These are phyloP conservation scores for Sebastes kiyomatsui DNA, from an alignment of 2,797 vertebrate species.

Conservation along the genomic window DNA sequence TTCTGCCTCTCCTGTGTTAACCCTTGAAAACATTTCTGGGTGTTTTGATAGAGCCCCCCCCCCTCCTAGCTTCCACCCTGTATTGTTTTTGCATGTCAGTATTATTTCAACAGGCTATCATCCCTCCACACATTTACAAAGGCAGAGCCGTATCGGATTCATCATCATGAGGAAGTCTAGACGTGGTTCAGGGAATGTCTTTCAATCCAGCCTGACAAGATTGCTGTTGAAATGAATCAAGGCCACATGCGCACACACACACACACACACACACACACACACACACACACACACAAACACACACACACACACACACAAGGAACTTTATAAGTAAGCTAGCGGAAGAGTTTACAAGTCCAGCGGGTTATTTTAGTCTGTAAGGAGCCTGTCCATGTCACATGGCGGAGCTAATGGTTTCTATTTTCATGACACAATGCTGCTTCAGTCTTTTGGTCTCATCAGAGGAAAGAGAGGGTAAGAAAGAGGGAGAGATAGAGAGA, in stretches of 20 bases:
- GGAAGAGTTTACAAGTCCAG: constrained; percentile 44
- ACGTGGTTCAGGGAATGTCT: neutral
- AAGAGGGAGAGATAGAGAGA: neutral
- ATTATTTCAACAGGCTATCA: constrained; percentile 29
- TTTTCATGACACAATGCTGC: constrained; percentile 82
- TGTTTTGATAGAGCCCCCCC: constrained; percentile 23
- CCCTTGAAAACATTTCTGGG: constrained; percentile 1
- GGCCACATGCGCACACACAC: neutral
- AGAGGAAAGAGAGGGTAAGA: constrained; percentile 22
- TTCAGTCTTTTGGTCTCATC: constrained; percentile 71
- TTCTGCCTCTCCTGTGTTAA: neutral
- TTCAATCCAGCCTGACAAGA: constrained; percentile 15
- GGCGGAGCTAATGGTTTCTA: constrained; percentile 77
- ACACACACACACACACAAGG: neutral
- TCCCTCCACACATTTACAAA: constrained; percentile 8
- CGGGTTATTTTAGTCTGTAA: constrained; percentile 77
- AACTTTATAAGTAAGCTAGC: constrained; percentile 34
- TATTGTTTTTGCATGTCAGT: constrained; percentile 30
- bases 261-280: neutral
- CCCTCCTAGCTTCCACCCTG: neutral
- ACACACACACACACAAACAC: neutral
- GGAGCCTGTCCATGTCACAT: constrained; percentile 77
- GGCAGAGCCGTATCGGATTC: neutral
- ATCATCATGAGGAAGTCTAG: constrained; percentile 24
- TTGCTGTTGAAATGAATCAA: constrained; percentile 21